Evolutionary conservation across 92 coral and sea anemone genomes (phyloP).

Genomic region (Porites divaricata): DNA sequence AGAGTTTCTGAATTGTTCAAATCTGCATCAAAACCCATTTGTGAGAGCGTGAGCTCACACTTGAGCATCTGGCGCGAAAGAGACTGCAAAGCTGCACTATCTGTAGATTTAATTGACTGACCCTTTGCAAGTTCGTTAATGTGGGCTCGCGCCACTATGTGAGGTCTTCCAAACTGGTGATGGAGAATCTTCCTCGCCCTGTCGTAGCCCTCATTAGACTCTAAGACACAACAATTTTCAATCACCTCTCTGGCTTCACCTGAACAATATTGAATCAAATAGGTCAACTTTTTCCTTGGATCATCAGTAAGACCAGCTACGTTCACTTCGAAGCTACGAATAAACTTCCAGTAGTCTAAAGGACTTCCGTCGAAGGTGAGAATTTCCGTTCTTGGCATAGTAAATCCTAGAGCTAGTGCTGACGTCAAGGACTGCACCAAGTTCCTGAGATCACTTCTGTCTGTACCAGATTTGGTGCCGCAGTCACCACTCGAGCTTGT

Average conservation of each 20-base stretch:
- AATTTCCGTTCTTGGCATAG: conserved; percentile 55
- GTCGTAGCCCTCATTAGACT: conserved; percentile 44
- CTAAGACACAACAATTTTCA: conserved; percentile 50
- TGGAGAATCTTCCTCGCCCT: conserved; percentile 48
- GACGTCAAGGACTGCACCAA: not conserved
- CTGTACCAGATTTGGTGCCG: too few species aligned
- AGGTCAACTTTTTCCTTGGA: conserved; percentile 23
- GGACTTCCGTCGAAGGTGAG: conserved; percentile 50
- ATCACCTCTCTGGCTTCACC: conserved; percentile 61
- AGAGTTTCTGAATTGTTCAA: conserved; percentile 48
- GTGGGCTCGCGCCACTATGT: conserved; percentile 58
- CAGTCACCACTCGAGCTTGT: too few species aligned
- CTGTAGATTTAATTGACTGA: conserved; percentile 15
- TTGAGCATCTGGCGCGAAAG: conserved; percentile 51
- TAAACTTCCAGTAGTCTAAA: conserved; percentile 49
- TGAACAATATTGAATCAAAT: conserved; percentile 57
- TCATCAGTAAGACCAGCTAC: conserved; percentile 27
- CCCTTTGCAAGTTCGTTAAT: conserved; percentile 37
- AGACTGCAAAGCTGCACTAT: conserved; percentile 17
- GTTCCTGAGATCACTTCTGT: not conserved
- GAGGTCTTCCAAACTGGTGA: conserved; percentile 57
- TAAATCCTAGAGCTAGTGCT: not conserved
- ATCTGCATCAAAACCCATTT: conserved; percentile 51
- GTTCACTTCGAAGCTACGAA: conserved; percentile 61
- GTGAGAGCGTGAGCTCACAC: conserved; percentile 42